Evolutionary conservation across 2,113 vertebrate genomes (phyloP), one percentile per base, ranked within the genome.

Genomic region (Trachemys scripta): DNA sequence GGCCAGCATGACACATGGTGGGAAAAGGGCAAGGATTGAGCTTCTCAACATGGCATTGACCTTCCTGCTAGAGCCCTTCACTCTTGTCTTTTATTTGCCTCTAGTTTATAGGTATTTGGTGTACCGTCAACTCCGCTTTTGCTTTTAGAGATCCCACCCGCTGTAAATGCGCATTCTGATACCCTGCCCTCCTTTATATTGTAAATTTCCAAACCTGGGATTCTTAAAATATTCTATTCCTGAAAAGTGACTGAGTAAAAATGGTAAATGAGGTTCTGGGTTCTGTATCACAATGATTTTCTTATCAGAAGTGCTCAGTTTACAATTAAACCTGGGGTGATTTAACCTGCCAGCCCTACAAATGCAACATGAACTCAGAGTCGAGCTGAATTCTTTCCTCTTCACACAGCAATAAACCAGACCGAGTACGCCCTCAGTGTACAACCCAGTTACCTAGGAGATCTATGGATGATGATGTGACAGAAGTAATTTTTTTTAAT

Each of bases 321-420:
- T 87, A 80, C 27, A 69, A 42, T 8, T 84, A 38, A 51, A 81
- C 20, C 53, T 69, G 27, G 53, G 1, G 19, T 42, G 19, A 75
- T 42, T 84, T 57, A 47, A 56, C 38, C 83, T 51, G 65, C 35
- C 13, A 2, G 0, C 50, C 7, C 45, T 87, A 25, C 3, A 17
- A 50, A 59, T 16, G 2, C 69, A 51, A 1, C 0, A 5, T 1
- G 51, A 80, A 49, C 20, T 20, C n/a, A 49, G 38, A 42, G 82
- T n/a, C 72, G 54, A 49, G 14, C 12, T 0, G 1, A 24, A 9
- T 49, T 79, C 47, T 38, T 59, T 82, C 10, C 9, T 69, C 69
- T 82, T 53, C 69, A 17, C 17, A 10, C 19, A 29, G 42, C 22
- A 22, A 75, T 38, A 75, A 75, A 75, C 38, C 69, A 75, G 22